Evolutionary conservation across 2,113 vertebrate genomes (phyloP).

Genomic region (Chunga burmeisteri): DNA sequence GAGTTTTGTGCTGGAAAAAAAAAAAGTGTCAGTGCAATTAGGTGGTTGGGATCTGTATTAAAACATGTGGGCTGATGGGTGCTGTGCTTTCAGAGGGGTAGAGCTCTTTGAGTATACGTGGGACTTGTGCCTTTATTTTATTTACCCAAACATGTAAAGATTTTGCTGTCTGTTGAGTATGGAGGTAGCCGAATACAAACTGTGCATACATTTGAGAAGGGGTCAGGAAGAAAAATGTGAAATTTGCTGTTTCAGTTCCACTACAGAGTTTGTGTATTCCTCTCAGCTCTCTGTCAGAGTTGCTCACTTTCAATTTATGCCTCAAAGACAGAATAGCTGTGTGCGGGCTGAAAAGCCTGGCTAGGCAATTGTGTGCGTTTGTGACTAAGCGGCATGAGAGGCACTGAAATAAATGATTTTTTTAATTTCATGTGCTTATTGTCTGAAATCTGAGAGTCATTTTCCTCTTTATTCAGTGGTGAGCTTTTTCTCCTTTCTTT

Average conservation of each 20-base stretch:
- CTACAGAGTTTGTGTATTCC: background rate
- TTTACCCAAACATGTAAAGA: background rate
- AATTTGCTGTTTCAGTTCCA: background rate
- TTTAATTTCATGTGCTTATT: conserved; percentile 34
- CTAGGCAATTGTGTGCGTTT: background rate
- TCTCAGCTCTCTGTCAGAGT: background rate
- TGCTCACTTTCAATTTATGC: background rate
- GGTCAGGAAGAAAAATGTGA: rapidly evolving
- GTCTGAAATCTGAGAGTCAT: conserved; percentile 28
- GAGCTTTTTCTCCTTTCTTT: background rate
- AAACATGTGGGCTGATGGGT: background rate
- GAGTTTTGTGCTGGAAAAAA: background rate
- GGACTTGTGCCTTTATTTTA: background rate
- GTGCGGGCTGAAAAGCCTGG: background rate
- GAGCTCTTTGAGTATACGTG: rapidly evolving
- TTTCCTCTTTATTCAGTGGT: background rate
- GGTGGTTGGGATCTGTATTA: background rate
- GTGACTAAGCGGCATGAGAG: background rate
- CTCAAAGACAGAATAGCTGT: background rate
- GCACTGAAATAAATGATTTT: conserved; percentile 25
- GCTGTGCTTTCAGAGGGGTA: background rate
- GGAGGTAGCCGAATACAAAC: background rate
- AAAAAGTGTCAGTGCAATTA: background rate
- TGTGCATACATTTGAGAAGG: background rate
- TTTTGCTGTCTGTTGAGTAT: background rate